phyloP scores from a whole-genome alignment of 2,113 vertebrate genomes.

The Meleagris gallopavo region DNA sequence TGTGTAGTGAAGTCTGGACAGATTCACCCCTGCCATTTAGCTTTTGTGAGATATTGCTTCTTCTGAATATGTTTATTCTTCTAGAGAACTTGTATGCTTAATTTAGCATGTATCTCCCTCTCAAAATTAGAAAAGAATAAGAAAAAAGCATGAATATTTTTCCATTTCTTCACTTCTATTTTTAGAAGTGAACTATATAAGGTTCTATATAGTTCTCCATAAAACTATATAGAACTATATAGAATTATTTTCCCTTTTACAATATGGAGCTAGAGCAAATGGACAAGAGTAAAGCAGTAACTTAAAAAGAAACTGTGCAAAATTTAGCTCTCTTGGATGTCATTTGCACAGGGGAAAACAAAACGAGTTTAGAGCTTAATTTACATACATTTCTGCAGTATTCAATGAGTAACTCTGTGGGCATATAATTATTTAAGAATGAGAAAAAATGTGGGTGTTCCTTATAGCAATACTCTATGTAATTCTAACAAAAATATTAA shows the following conservation, averaged over 20 bases:
- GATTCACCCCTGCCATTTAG: not conserved
- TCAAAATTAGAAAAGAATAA: not conserved
- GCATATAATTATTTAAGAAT: not conserved
- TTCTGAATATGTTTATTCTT: not conserved
- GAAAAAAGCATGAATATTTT: not conserved
- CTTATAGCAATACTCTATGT: not conserved
- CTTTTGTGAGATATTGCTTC: not conserved
- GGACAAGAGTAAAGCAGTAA: not conserved
- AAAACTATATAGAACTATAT: no score
- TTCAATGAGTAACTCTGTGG: not conserved
- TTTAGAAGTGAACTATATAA: no score
- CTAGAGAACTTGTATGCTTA: not conserved
- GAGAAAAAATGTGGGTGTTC: slow-evolving; percentile 1
- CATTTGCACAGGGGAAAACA: not conserved
- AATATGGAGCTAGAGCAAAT: not conserved
- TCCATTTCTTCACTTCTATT: not conserved
- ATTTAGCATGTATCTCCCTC: not conserved
- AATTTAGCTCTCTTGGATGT: not conserved
- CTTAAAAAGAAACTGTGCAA: not conserved
- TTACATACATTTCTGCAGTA: not conserved
- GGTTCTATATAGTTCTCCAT: no score
- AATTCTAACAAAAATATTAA: slow-evolving; percentile 27
- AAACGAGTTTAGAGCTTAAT: not conserved
- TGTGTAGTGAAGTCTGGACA: not conserved
- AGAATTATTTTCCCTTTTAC: not conserved